Evolutionary conservation across 2,888 invertebrate genomes (phyloP).

Genomic region (Philaethria dido): DNA sequence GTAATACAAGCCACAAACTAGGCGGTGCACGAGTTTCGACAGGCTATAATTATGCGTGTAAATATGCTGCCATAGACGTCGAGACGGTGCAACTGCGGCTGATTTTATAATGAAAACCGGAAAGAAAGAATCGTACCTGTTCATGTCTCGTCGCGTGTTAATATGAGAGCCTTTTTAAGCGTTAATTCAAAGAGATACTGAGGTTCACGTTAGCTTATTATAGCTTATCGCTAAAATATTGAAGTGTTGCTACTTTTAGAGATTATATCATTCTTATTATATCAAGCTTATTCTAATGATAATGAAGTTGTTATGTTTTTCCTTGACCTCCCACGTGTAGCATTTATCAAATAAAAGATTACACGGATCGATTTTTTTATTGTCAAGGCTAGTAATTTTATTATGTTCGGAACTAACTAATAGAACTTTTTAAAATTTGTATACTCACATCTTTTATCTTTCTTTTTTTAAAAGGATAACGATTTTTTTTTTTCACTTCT

Average conservation of each 20-base stretch:
- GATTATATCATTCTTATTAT: constrained; percentile 2
- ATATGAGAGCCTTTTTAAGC: constrained; percentile 35
- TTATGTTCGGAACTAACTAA: neutral
- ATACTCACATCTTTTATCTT: too few relatives aligned
- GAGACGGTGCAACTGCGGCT: constrained; percentile 35
- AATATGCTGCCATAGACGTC: constrained; percentile 40
- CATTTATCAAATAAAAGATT: neutral
- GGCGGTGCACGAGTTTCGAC: constrained; percentile 47
- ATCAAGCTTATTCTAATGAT: constrained; percentile 1
- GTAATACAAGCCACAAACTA: constrained; percentile 48
- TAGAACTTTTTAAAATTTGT: too few relatives aligned
- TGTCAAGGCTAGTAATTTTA: neutral
- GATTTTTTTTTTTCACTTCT: too few relatives aligned
- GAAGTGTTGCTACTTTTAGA: neutral
- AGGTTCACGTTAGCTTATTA: constrained; percentile 14
- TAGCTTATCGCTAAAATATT: constrained; percentile 14
- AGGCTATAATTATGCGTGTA: constrained; percentile 49
- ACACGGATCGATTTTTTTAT: neutral
- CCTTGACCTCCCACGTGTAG: constrained; percentile 9
- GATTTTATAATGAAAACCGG: constrained; percentile 42
- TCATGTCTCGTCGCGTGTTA: constrained; percentile 35
- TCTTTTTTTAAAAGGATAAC: too few relatives aligned
- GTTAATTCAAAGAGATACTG: constrained; percentile 30
- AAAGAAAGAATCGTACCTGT: constrained; percentile 35
- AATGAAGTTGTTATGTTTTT: constrained; percentile 18